Evolutionary conservation across 2,888 invertebrate species (phyloP).

Genomic region (Chorisops tibialis): DNA sequence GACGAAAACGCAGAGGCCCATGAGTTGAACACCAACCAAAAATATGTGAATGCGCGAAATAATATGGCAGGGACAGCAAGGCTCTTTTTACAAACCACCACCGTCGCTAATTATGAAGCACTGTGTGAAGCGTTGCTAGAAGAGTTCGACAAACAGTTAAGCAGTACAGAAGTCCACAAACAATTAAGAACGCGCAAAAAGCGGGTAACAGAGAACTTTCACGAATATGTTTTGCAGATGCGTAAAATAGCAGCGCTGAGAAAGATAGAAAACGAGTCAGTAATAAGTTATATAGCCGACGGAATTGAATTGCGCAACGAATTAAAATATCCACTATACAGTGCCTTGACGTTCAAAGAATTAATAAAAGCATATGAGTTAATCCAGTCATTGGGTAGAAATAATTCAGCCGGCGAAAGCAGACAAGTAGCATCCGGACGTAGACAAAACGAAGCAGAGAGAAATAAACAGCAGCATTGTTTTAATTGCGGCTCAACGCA

Average conservation of each 20-base stretch:
- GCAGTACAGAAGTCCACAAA: background rate
- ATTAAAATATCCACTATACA: no score
- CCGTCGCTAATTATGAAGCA: constrained; percentile 2
- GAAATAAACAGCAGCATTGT: no score
- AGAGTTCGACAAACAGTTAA: background rate
- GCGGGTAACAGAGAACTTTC: no score
- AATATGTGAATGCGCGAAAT: background rate
- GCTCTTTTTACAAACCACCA: constrained; percentile 7
- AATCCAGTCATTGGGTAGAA: no score
- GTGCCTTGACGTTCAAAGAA: no score
- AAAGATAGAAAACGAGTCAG: no score
- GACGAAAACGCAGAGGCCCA: constrained; percentile 6
- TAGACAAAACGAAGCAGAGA: background rate
- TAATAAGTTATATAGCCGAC: no score
- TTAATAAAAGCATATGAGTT: no score
- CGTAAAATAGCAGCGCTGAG: no score
- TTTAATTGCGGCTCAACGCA: constrained; percentile 24
- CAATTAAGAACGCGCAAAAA: background rate
- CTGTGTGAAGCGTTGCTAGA: no score
- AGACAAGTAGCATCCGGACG: background rate
- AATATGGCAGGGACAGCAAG: no score
- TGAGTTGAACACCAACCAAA: constrained; percentile 2
- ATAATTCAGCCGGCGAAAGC: background rate
- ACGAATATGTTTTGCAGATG: no score
- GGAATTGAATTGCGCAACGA: background rate